Evolutionary conservation across 1,140 invertebrate genomes (phyloP).

Genomic region (Pseudomyrmex flavicornis): DNA sequence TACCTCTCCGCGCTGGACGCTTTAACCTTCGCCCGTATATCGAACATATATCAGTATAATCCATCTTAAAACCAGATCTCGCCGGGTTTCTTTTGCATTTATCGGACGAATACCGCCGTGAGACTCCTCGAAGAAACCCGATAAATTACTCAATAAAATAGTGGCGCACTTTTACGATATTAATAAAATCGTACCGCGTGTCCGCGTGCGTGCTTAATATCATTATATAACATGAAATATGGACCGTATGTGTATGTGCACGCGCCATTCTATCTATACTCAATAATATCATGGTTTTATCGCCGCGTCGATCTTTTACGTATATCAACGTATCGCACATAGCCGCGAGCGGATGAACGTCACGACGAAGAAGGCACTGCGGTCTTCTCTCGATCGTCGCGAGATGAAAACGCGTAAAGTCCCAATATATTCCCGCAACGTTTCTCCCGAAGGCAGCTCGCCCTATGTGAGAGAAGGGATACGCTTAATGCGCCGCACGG

Average conservation of each 20-base stretch:
- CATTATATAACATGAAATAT: neutral
- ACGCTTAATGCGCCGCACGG: constrained; percentile 50
- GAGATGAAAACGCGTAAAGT: constrained; percentile 48
- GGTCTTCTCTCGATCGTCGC: constrained; percentile 39
- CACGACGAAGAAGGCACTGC: constrained; percentile 19
- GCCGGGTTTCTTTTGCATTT: constrained; percentile 17
- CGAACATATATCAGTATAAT: constrained; percentile 70
- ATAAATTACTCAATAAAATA: constrained; percentile 29
- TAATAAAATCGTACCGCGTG: neutral
- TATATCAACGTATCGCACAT: constrained; percentile 40
- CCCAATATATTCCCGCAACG: constrained; percentile 40
- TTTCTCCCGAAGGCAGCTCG: constrained; percentile 39
- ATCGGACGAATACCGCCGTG: neutral
- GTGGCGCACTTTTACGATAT: neutral
- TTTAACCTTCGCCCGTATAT: constrained; percentile 52
- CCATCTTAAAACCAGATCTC: constrained; percentile 68
- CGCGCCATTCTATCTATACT: constrained; percentile 25
- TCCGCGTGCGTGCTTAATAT: neutral
- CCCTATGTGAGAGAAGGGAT: constrained; percentile 25
- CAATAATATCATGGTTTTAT: constrained; percentile 44
- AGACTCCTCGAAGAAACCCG: constrained; percentile 11
- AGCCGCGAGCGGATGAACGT: constrained; percentile 17
- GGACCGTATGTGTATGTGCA: too few relatives aligned
- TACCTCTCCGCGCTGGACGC: constrained; percentile 21
- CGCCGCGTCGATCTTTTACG: constrained; percentile 25